phyloP scores from a whole-genome alignment of 1,140 invertebrate genomes.

The Psix sp. region DNA sequence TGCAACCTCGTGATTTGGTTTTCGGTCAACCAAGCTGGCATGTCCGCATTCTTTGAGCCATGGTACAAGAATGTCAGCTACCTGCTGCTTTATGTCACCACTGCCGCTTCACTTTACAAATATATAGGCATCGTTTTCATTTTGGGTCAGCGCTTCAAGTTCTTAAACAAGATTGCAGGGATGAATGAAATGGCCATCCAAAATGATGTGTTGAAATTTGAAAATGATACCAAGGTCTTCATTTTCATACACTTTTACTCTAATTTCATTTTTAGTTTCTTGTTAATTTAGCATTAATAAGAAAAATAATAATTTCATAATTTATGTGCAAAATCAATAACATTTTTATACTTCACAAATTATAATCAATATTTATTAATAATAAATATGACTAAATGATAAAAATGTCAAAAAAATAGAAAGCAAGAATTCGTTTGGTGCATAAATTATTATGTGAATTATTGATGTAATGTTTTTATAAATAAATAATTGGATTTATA shows the following conservation, averaged over 20 bases:
- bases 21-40: constrained; percentile 62
- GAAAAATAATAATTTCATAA: background rate
- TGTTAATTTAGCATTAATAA: no score
- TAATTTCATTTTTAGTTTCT: no score
- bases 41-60: constrained; percentile 62
- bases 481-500: constrained; percentile 2
- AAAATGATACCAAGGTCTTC: constrained; percentile 39
- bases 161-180: constrained; percentile 62
- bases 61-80: constrained; percentile 65
- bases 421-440: no score
- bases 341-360: no score
- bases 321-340: no score
- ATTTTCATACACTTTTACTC: background rate
- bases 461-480: background rate
- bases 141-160: constrained; percentile 67
- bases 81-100: constrained; percentile 64
- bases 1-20: constrained; percentile 57
- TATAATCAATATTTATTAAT: no score
- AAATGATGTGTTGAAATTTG: constrained; percentile 29
- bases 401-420: no score
- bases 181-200: constrained; percentile 9
- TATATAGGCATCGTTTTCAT: constrained; percentile 61
- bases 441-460: constrained; percentile 1
- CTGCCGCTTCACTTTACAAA: constrained; percentile 60
- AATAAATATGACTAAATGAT: no score